Percentiles rank a stretch among this genome's conserved stretches.
Conservation (phyloP, 53 echinoderm and acorn worm genomes). For the Zoroaster sp. region DNA sequence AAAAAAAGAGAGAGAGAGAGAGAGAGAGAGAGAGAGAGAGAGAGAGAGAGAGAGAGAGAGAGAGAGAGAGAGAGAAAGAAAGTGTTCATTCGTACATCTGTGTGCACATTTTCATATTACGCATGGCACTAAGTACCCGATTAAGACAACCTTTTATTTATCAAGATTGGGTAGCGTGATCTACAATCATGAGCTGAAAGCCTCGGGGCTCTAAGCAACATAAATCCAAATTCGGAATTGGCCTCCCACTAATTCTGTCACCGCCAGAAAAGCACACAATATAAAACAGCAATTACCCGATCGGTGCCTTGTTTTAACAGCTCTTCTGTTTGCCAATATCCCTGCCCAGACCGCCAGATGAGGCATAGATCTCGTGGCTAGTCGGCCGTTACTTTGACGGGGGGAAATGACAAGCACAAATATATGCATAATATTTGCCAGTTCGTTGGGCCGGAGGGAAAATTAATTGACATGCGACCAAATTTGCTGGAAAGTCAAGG, state of each 20-base stretch:
- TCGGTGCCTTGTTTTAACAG: slow-evolving; percentile 10
- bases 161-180: not conserved
- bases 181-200: slow-evolving; percentile 34
- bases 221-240: slow-evolving; percentile 28
- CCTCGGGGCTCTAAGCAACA: not conserved
- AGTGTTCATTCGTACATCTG: no score
- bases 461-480: slow-evolving; percentile 42
- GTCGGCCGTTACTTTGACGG: slow-evolving; percentile 28
- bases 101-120: no score
- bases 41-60: no score
- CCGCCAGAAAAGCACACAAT: not conserved
- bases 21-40: no score
- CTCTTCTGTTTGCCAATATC: not conserved
- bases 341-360: not conserved
- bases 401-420: slow-evolving; percentile 39
- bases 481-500: slow-evolving; percentile 21
- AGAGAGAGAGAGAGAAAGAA: no score
- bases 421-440: slow-evolving; percentile 50
- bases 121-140: not conserved
- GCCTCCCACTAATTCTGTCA: not conserved
- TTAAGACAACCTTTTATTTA: not conserved
- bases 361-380: not conserved
- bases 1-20: not conserved
- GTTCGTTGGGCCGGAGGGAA: slow-evolving; percentile 25
- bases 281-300: not conserved